Conservation (phyloP, 2,888 invertebrate species). For the Drosophila atroscutellata region DNA sequence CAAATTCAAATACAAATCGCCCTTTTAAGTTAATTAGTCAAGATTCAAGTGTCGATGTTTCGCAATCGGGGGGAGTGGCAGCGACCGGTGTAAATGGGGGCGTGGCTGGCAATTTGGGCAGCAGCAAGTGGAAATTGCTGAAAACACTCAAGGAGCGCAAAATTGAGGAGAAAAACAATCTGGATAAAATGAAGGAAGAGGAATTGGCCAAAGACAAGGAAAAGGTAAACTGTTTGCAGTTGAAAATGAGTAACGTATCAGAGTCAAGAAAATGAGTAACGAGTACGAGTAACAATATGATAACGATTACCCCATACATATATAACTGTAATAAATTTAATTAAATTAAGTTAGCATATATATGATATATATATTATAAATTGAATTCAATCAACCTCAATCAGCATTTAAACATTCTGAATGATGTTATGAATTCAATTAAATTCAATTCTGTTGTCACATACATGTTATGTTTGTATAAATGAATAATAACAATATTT, state of each 20-base stretch:
- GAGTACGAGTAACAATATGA: too few relatives aligned
- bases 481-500: background rate
- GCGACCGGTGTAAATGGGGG: constrained; percentile 50
- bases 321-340: too few relatives aligned
- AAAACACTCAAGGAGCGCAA: constrained; percentile 95
- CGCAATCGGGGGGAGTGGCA: constrained; percentile 44
- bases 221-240: constrained; percentile 86
- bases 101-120: constrained; percentile 87
- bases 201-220: constrained; percentile 89
- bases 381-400: too few relatives aligned
- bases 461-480: constrained; percentile 44
- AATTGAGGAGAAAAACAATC: constrained; percentile 92
- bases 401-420: too few relatives aligned
- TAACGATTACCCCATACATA: too few relatives aligned
- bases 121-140: constrained; percentile 95
- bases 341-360: background rate
- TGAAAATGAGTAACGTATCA: background rate
- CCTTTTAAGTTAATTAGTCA: constrained; percentile 53
- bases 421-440: too few relatives aligned
- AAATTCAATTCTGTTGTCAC: too few relatives aligned
- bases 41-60: constrained; percentile 84
- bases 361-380: background rate
- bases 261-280: too few relatives aligned
- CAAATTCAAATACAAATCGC: background rate
- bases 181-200: constrained; percentile 88